These are phyloP conservation scores for Tragelaphus imberbis DNA, from an alignment of 2,113 vertebrate species.

Conservation along the genomic window DNA sequence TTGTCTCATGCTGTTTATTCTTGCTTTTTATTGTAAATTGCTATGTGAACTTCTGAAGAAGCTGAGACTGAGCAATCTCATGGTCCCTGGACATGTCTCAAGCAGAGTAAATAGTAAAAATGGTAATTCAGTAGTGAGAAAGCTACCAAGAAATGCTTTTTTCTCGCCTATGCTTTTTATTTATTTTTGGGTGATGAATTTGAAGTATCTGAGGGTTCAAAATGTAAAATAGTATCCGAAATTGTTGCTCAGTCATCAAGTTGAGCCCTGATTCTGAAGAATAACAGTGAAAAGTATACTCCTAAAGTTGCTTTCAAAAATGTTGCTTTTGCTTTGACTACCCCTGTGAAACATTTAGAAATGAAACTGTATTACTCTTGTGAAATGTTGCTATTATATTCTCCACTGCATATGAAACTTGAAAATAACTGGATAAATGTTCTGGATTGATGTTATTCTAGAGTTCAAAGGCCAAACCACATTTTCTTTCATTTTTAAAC, in stretches of 20 bases:
- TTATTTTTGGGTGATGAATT: conserved; percentile 46
- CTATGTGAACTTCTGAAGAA: conserved; percentile 58
- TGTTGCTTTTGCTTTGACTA: background rate
- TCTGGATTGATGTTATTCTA: background rate
- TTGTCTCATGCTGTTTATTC: conserved; percentile 21
- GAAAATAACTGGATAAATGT: background rate
- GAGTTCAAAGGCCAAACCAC: conserved; percentile 21
- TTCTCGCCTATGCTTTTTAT: conserved; percentile 36
- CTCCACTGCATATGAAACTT: background rate
- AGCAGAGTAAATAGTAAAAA: conserved; percentile 49
- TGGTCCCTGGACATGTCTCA: conserved; percentile 56
- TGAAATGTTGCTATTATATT: background rate
- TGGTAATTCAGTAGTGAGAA: conserved; percentile 46
- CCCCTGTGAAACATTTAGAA: background rate
- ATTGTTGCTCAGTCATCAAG: background rate
- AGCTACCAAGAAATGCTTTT: background rate
- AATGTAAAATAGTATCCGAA: conserved; percentile 17
- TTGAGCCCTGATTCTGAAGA: background rate
- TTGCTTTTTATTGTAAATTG: conserved; percentile 69
- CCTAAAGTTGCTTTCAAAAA: conserved; percentile 13
- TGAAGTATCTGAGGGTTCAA: conserved; percentile 30
- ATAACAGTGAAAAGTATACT: background rate
- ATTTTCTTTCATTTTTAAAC: background rate
- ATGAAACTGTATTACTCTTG: background rate
- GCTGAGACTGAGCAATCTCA: conserved; percentile 54